phyloP scores from a whole-genome alignment of 1,140 invertebrate genomes.

The Vollenhovia emeryi region DNA sequence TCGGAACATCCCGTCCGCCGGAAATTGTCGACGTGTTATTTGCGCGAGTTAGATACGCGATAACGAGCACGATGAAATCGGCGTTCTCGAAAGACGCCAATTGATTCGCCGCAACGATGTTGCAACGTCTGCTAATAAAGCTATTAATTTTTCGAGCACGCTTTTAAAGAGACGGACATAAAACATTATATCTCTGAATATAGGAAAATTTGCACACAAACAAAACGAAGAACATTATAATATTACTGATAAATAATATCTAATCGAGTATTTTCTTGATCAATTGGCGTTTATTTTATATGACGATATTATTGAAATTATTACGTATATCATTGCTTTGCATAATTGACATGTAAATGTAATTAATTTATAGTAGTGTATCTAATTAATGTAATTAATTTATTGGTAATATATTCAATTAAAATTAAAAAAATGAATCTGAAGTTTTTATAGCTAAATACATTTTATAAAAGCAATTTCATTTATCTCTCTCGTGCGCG shows the following conservation, averaged over 20 bases:
- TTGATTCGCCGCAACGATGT: neutral
- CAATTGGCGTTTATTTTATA: neutral
- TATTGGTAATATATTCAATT: too few relatives aligned
- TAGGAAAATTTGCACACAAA: neutral
- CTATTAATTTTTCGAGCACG: neutral
- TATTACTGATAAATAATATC: neutral
- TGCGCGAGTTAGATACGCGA: neutral
- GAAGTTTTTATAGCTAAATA: neutral
- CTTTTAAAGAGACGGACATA: neutral
- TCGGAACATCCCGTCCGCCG: neutral
- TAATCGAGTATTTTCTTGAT: neutral
- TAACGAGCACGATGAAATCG: neutral
- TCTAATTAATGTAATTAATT: neutral
- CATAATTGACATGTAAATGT: neutral
- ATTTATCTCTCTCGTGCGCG: neutral
- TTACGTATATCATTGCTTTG: neutral
- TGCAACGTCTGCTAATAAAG: neutral
- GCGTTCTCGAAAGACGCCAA: neutral
- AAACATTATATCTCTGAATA: neutral
- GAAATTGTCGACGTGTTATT: constrained; percentile 13
- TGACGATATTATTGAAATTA: neutral
- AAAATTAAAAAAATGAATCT: neutral
- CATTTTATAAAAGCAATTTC: neutral
- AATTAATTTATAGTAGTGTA: neutral
- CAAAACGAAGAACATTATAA: neutral